Percentiles rank a stretch among this genome's conserved stretches.
phyloP scores from a whole-genome alignment of 1,140 invertebrate genomes.

The Micrasema minimum region DNA sequence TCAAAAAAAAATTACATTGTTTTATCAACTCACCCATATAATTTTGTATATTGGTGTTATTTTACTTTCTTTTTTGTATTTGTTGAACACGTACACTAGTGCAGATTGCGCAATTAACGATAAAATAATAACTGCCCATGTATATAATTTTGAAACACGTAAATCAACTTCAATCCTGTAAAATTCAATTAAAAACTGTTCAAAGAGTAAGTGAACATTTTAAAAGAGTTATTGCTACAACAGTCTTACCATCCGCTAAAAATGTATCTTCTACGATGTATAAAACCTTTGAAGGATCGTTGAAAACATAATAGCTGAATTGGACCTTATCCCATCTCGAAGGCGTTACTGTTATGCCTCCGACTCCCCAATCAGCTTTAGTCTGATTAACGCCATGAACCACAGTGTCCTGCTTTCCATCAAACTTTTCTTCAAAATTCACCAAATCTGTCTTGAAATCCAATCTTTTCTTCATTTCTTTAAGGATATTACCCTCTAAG shows the following conservation, averaged over 20 bases:
- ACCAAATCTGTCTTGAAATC: background rate
- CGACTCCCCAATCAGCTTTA: background rate
- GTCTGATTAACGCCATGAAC: background rate
- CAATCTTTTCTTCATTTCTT: constrained; percentile 3
- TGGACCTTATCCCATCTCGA: background rate
- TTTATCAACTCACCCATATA: background rate
- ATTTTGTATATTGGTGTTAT: background rate
- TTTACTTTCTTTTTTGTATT: background rate
- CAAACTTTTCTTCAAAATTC: no score
- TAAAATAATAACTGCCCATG: background rate
- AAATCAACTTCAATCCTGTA: background rate
- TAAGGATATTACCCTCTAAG: constrained; percentile 7
- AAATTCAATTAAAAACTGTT: background rate
- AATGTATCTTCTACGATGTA: background rate
- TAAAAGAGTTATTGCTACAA: background rate
- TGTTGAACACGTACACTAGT: background rate
- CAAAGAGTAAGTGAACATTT: background rate
- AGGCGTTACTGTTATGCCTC: background rate
- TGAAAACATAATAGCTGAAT: background rate
- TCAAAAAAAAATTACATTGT: background rate
- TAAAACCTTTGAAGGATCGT: background rate
- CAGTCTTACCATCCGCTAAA: background rate
- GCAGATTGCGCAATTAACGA: background rate
- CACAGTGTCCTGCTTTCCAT: background rate
- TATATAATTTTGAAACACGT: background rate